Base-by-base conservation (phyloP, 2,113 vertebrate species). In the Platysternon megacephalum region DNA sequence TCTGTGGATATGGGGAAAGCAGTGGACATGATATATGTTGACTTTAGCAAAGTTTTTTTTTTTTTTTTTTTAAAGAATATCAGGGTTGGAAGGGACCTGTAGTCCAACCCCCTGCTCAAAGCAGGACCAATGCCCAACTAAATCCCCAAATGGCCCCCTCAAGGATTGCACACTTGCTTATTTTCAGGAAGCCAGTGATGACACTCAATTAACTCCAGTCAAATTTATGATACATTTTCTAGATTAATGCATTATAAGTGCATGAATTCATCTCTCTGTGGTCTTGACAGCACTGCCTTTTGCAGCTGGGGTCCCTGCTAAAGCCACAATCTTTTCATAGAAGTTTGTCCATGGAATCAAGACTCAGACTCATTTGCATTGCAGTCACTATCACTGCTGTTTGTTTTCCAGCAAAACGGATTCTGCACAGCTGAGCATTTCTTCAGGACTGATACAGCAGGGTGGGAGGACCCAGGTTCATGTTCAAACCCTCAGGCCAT, bases 141-240 rank as follows among this genome's bases (percentile, higher is more conserved):
- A n/a, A n/a, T n/a, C n/a, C n/a, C n/a, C n/a, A n/a, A n/a, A n/a
- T n/a, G n/a, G n/a, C n/a, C n/a, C n/a, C n/a, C n/a, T n/a, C n/a
- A n/a, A n/a, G n/a, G n/a, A 42, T 39, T 74, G 35, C 21, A n/a
- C 10, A 21, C n/a, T 94, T 87, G 42, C 13, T 87, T 91, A 6
- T 93, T 95, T 95, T 93, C 83, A 89, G 48, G 42, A 78, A 95
- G 83, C 29, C 39, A 24, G 14, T 61, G 72, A 89, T 87, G 35
- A 93, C 91, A 88, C 44, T 3, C 39, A 91, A 94, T 93, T 87
- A 89, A 82, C 91, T 95, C 92, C 92, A 44, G 55, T 74, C 68
- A 61, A 61, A 86, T 97, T 94, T 89, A 89, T 86, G 17, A 87
- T 90, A 85, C 6, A 79, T 96, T 93, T 92, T 95, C n/a, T 87